phyloP scores from a whole-genome alignment of 2,113 vertebrate species.

The Tinamus guttatus region DNA sequence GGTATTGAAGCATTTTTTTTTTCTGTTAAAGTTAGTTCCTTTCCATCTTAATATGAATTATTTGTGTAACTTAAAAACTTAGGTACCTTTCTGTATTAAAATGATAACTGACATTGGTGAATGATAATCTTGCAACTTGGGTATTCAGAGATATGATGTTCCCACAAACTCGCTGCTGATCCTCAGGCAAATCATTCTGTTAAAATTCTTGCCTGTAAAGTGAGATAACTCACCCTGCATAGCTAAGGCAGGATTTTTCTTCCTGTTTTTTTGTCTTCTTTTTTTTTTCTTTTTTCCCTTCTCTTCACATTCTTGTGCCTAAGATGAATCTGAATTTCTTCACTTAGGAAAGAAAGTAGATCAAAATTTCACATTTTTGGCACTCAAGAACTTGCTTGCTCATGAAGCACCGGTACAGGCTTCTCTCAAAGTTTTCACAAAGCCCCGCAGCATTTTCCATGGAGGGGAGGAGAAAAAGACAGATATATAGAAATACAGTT shows the following conservation, averaged over 20 bases:
- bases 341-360: background rate
- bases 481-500: background rate
- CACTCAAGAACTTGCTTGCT: background rate
- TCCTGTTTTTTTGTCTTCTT: background rate
- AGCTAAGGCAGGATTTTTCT: background rate
- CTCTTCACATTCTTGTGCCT: background rate
- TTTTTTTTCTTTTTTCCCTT: background rate
- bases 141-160: background rate
- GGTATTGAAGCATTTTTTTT: slow-evolving; percentile 15
- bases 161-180: background rate
- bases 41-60: background rate
- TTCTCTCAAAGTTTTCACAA: accelerated
- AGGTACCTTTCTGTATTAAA: background rate
- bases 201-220: background rate
- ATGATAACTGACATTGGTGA: background rate
- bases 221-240: background rate
- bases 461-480: background rate
- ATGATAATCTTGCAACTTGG: background rate
- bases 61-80: slow-evolving; percentile 18
- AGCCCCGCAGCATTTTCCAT: background rate
- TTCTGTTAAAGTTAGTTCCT: background rate
- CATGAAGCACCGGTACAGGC: background rate
- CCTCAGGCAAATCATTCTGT: slow-evolving; percentile 12
- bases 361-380: background rate
- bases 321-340: background rate